These are phyloP conservation scores for Xerus inauris DNA, from an alignment of 2,113 vertebrate species.

Conservation along the genomic window DNA sequence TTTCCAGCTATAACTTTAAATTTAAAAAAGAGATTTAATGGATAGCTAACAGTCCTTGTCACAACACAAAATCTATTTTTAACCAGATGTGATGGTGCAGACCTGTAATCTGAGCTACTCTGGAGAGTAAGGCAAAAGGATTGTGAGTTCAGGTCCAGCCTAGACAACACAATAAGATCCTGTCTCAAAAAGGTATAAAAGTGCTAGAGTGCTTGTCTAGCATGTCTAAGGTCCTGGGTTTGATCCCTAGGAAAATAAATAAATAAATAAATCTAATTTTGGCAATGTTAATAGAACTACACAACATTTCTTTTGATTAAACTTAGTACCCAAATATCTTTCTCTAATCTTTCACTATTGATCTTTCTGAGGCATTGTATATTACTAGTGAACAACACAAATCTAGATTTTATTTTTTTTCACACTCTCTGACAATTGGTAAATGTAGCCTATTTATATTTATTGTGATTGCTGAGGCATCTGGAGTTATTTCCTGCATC, in stretches of 20 bases:
- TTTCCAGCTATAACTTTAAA: background rate
- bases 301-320: constrained; percentile 30
- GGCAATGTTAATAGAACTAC: background rate
- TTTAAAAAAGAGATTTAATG: background rate
- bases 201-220: background rate
- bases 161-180: background rate
- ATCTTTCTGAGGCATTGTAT: constrained; percentile 19
- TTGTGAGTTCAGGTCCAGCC: background rate
- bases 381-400: background rate
- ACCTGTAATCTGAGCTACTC: background rate
- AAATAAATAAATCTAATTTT: background rate
- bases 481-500: constrained; percentile 17
- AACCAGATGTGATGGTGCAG: background rate
- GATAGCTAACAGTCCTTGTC: background rate
- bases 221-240: background rate
- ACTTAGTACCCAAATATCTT: constrained; percentile 1
- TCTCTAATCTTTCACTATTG: background rate
- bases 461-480: background rate
- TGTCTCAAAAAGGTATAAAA: background rate
- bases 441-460: background rate
- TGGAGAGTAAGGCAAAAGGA: background rate
- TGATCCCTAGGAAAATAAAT: background rate
- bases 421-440: background rate
- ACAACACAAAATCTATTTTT: constrained; percentile 24
- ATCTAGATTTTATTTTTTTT: background rate